phyloP scores from a whole-genome alignment of 2,797 vertebrate species.

The Diplodus puntazzo region DNA sequence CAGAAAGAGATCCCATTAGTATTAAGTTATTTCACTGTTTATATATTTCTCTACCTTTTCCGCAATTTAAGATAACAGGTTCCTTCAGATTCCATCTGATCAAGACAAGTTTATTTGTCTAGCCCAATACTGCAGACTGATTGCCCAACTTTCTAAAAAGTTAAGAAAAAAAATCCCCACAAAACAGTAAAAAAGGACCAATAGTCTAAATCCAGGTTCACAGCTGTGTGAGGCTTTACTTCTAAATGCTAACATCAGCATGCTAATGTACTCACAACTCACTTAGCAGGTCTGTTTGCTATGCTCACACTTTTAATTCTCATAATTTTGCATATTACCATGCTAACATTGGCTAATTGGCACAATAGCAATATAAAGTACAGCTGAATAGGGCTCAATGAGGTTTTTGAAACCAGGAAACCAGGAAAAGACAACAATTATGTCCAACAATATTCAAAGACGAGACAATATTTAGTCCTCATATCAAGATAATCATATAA shows the following conservation, averaged over 20 bases:
- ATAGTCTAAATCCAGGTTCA: neutral
- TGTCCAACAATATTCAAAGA: too few relatives aligned
- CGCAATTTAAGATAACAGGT: conserved; percentile 15
- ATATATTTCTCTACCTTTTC: conserved; percentile 4
- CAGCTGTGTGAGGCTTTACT: neutral
- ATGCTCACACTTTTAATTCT: neutral
- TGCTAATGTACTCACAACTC: neutral
- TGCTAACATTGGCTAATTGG: conserved; percentile 1
- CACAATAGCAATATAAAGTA: neutral
- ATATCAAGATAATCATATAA: too few relatives aligned
- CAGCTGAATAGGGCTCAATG: neutral
- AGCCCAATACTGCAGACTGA: neutral
- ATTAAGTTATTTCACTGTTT: conserved; percentile 5
- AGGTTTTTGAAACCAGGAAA: too few relatives aligned
- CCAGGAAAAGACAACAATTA: too few relatives aligned
- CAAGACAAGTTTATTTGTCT: conserved; percentile 15
- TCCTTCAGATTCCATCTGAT: conserved; percentile 18
- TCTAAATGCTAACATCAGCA: neutral
- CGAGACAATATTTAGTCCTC: too few relatives aligned
- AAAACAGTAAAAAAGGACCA: neutral
- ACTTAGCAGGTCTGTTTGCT: neutral
- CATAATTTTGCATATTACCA: neutral
- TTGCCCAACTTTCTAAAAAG: neutral
- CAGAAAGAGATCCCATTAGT: conserved; percentile 3
- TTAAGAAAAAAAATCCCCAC: neutral